Conservation (phyloP, 2,888 invertebrate genomes). For the Stenodema calcarata region DNA sequence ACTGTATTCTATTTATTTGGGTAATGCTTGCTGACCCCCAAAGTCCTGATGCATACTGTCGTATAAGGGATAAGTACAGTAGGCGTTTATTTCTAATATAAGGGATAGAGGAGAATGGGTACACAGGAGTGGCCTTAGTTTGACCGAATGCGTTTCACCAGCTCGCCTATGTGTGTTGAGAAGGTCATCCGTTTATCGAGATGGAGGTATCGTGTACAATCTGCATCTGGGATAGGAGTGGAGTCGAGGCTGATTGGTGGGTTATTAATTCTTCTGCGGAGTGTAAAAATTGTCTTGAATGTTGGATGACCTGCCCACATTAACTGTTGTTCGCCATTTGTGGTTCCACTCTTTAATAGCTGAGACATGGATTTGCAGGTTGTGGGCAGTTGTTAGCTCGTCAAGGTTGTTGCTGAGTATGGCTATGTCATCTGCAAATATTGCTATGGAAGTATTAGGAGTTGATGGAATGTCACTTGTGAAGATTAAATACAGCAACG, state of each 20-base stretch:
- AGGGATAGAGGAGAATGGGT: not conserved
- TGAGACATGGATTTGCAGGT: not conserved
- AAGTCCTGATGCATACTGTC: too few species aligned
- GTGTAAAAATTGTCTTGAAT: not conserved
- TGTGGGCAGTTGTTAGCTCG: too few species aligned
- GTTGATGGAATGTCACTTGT: not conserved
- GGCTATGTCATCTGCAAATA: too few species aligned
- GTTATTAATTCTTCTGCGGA: too few species aligned
- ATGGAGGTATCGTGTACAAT: not conserved
- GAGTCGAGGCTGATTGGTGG: too few species aligned
- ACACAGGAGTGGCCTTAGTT: not conserved
- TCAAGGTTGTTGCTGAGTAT: too few species aligned
- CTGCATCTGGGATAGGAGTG: too few species aligned
- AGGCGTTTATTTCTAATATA: not conserved
- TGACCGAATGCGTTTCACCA: not conserved
- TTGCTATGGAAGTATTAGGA: too few species aligned
- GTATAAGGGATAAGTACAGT: not conserved
- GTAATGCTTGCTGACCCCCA: too few species aligned
- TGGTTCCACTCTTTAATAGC: slow-evolving; percentile 4
- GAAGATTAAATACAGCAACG: not conserved
- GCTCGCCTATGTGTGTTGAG: too few species aligned
- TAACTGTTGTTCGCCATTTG: too few species aligned
- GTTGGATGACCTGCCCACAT: not conserved
- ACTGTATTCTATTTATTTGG: too few species aligned
- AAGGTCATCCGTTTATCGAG: not conserved